Percentiles rank a stretch among this genome's conserved stretches.
Evolutionary conservation across 2,888 invertebrate species (phyloP).

Genomic region (Scelioninae gen. 1): DNA sequence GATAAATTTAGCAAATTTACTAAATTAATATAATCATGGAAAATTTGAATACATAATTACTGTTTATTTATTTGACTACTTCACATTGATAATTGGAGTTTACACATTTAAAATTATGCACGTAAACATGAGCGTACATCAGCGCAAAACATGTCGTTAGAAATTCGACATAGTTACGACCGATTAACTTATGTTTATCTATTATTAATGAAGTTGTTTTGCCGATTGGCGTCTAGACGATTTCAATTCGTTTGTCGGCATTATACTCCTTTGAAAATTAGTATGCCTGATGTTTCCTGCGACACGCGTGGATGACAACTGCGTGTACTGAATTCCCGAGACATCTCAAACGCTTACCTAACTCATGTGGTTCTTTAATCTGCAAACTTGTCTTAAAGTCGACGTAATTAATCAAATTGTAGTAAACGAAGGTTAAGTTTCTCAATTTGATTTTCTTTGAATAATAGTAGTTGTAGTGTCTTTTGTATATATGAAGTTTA

Average conservation of each 20-base stretch:
- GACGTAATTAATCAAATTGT: background rate
- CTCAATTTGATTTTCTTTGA: no score
- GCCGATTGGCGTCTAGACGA: background rate
- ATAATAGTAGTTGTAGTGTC: no score
- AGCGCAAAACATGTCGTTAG: no score
- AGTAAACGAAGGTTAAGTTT: background rate
- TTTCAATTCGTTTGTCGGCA: slow-evolving; percentile 4
- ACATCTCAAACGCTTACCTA: background rate
- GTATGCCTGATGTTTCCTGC: slow-evolving; percentile 9
- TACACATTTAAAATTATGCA: no score
- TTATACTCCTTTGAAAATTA: slow-evolving; percentile 9
- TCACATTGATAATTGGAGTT: no score
- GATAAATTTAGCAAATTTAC: no score
- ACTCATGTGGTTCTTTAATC: background rate
- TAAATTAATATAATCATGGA: no score
- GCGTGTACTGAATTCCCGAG: slow-evolving; percentile 12
- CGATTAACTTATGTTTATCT: background rate
- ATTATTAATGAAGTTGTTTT: background rate
- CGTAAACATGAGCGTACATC: no score
- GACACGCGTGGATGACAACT: slow-evolving; percentile 8
- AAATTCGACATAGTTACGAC: background rate
- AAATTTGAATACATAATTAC: no score
- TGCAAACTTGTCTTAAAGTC: background rate
- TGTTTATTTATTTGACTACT: no score
- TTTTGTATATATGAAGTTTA: no score